Evolutionary conservation across 2,888 invertebrate genomes (phyloP), one percentile per base, ranked within the genome.

Genomic region (Andrena haemorrhoa): DNA sequence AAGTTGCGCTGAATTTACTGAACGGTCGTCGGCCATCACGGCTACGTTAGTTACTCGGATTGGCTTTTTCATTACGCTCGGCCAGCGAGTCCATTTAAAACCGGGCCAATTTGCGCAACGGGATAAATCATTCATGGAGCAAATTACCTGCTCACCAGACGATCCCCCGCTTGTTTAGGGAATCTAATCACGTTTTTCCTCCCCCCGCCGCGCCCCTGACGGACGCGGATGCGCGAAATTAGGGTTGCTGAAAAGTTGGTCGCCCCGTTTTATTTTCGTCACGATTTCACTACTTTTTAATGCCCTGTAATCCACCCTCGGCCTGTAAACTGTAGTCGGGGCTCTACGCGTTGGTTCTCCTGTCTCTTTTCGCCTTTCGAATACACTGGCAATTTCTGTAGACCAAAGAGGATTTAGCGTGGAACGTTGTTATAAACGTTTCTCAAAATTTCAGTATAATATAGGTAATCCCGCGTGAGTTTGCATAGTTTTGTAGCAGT

Each of bases 61-160:
- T 77, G 70, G 79, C 60, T 71, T 77, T 79, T 79, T 77, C 79
- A 79, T 77, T 79, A 66, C 75, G 63, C n/a, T 12, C 23, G 51
- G 6, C n/a, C 26, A 6, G 56, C 10, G 58, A 49, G 35, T 58
- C 69, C 51, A 53, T 76, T 79, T 70, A 56, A 61, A 79, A 70
- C 70, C 41, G 31, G 64, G 70, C 77, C 79, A 79, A 79, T 79
- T 69, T 68, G 51, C 35, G 58, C 66, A 63, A 69, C 73, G 23
- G 81, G 60, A 74, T 81, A 65, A 82, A 79, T 82, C 81, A 82
- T 82, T 74, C 69, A 74, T 65, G 65, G 74, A 47, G 33, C 51
- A 63, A 74, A 82, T 82, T 79, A 79, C 65, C 58, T 53, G 68
- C 16, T 58, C 20, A 31, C 35, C 35, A 60, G 63, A 64, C 64